Percentiles rank a stretch among this genome's conserved stretches.
These are phyloP conservation scores for Antheraea mylitta DNA, from an alignment of 1,140 invertebrate genomes.

Conservation along the genomic window DNA sequence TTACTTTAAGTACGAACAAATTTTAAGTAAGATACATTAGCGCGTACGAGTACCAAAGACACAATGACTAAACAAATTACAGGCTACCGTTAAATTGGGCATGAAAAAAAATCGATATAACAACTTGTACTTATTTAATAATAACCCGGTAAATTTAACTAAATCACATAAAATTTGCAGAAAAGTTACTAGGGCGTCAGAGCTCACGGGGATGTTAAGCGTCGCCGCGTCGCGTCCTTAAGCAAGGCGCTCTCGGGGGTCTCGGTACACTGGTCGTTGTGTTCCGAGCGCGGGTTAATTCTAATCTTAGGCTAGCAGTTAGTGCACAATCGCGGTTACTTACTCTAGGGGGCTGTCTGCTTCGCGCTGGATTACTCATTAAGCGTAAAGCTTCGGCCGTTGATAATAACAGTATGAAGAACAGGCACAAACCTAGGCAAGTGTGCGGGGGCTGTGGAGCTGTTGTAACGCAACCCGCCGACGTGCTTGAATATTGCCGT, in stretches of 20 bases:
- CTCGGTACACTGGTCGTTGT: constrained; percentile 8
- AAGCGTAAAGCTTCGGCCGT: constrained; percentile 37
- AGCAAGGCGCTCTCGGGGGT: constrained; percentile 49
- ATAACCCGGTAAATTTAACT: constrained; percentile 54
- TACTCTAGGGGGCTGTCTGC: constrained; percentile 40
- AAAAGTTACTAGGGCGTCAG: constrained; percentile 32
- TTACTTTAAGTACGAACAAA: constrained; percentile 12
- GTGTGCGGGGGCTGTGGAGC: constrained; percentile 39
- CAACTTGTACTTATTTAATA: constrained; percentile 59
- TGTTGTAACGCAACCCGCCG: constrained; percentile 43
- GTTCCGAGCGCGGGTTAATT: constrained; percentile 19
- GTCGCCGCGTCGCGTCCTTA: constrained; percentile 13
- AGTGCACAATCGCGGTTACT: constrained; percentile 53
- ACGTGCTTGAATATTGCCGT: constrained; percentile 34
- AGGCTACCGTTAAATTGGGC: constrained; percentile 13
- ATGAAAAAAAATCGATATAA: constrained; percentile 28
- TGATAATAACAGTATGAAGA: constrained; percentile 52
- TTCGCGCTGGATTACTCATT: constrained; percentile 16
- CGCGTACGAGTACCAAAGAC: neutral
- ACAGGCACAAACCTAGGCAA: constrained; percentile 72
- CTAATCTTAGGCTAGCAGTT: constrained; percentile 51
- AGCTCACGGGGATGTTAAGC: constrained; percentile 10
- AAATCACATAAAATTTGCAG: constrained; percentile 50
- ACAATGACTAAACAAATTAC: constrained; percentile 6
- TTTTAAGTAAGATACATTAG: neutral